phyloP scores from a whole-genome alignment of 2,888 invertebrate genomes.

The Pachymerium ferrugineum region DNA sequence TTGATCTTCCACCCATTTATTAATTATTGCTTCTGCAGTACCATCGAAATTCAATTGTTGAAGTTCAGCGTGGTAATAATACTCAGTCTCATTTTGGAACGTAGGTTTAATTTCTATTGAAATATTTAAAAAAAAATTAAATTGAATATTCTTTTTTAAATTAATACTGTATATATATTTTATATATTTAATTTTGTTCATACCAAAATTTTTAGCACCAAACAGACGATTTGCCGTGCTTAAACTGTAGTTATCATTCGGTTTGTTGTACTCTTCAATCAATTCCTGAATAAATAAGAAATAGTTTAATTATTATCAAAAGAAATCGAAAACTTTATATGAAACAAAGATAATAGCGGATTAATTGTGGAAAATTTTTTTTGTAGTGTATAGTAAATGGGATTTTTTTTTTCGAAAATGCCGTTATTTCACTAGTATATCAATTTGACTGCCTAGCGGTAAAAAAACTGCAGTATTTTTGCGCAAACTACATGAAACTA shows the following conservation, averaged over 20 bases:
- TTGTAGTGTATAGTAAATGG: too few species aligned
- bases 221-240: conserved; percentile 29
- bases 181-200: neutral
- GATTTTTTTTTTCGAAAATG: too few species aligned
- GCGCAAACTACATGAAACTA: too few species aligned
- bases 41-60: conserved; percentile 23
- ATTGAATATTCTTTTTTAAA: neutral
- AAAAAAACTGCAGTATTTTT: too few species aligned
- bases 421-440: too few species aligned
- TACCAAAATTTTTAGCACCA: conserved; percentile 4
- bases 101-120: neutral
- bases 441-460: too few species aligned
- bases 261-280: conserved; percentile 6
- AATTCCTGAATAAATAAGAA: neutral
- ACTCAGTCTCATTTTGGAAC: conserved; percentile 20
- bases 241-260: conserved; percentile 27
- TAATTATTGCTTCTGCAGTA: conserved; percentile 28
- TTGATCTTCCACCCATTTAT: conserved; percentile 34
- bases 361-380: too few species aligned
- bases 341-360: too few species aligned
- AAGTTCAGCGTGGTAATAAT: conserved; percentile 17
- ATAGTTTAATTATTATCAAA: neutral
- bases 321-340: neutral
- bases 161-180: neutral
- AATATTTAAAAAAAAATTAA: neutral